Conservation (phyloP, 1,140 invertebrate genomes). For the Tenebrio molitor region DNA sequence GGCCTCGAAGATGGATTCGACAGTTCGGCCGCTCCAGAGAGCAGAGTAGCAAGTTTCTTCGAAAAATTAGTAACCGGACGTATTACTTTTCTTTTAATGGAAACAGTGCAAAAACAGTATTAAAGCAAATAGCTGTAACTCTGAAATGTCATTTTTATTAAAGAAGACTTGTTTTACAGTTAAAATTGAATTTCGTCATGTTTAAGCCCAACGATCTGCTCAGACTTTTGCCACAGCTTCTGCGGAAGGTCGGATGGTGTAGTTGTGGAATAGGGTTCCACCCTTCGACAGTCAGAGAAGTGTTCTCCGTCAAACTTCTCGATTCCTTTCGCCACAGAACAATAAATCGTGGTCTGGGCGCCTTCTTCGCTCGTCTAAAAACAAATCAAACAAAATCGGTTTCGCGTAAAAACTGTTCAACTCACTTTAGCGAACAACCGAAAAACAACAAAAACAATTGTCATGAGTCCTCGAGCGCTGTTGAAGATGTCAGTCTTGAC, state of each 20-base stretch:
- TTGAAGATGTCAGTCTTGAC: constrained; percentile 63
- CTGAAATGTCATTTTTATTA: no score
- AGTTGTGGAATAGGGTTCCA: constrained; percentile 46
- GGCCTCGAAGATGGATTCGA: no score
- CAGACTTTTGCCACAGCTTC: constrained; percentile 54
- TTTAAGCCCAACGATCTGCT: constrained; percentile 45
- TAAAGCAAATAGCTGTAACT: constrained; percentile 63
- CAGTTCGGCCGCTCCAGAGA: no score
- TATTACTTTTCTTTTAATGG: constrained; percentile 61
- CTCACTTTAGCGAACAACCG: no score
- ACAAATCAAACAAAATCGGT: not conserved
- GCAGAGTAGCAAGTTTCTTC: constrained; percentile 64
- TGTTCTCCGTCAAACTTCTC: constrained; percentile 53
- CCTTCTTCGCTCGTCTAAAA: constrained; percentile 57
- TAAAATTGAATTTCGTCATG: constrained; percentile 8
- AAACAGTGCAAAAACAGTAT: constrained; percentile 61
- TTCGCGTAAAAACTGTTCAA: no score
- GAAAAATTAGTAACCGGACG: constrained; percentile 61
- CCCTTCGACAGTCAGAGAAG: constrained; percentile 53
- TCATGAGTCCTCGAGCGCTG: no score
- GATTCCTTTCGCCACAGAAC: constrained; percentile 48
- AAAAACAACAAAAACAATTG: no score
- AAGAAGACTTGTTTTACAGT: constrained; percentile 84
- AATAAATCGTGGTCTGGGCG: constrained; percentile 57
- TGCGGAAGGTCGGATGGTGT: constrained; percentile 41